Evolutionary conservation across 2,797 vertebrate genomes (phyloP), one percentile per base, ranked within the genome.

Genomic region (Philypnodon macrostomus): DNA sequence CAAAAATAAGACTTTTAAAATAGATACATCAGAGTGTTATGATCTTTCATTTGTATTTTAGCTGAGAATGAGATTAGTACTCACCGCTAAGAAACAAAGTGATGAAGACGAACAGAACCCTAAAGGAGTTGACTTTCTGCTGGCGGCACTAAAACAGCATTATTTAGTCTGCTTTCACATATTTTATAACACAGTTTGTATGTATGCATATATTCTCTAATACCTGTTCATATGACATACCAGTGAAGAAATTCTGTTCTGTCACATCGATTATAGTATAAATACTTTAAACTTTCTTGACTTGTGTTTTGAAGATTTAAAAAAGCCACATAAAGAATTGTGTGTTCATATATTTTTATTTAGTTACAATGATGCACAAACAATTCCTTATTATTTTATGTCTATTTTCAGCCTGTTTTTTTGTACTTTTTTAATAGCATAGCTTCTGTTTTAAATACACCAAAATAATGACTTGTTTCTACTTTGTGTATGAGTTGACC

Each of bases 41-140:
- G 14, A 3, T 33, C 7, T 33, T n/a, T 5, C 5, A 33, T 4
- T 3, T 23, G 1, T 33, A 33, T n/a, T 33, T 33, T 5, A 11
- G 4, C 2, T 17, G 17, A 18, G 35, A 3, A 11, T 6, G 12
- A 18, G 14, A 17, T n/a, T 2, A 45, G 30, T 45, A 77, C 81
- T 84, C 35, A 86, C 84, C 77, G 31, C 55, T 14, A 44, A 63
- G 41, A 36, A 84, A 87, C 87, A 76, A 80, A 76, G 72, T 90
- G 78, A 77, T 51, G 81, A 80, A 41, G 79, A 82, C 17, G 54
- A 82, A 65, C 23, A 81, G 77, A 80, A 73, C 32, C 60, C 70
- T 71, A 66, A 77, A 71, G 47, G 70, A 18, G 72, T 67, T 76
- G 78, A 75, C 53, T 74, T 74, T 81, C 76, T 40, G 56, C 48